A percentile compares a stretch with the other conserved stretches of the same genome.
These are phyloP conservation scores for Dryadula phaetusa DNA, from an alignment of 2,888 invertebrate genomes.

Conservation along the genomic window DNA sequence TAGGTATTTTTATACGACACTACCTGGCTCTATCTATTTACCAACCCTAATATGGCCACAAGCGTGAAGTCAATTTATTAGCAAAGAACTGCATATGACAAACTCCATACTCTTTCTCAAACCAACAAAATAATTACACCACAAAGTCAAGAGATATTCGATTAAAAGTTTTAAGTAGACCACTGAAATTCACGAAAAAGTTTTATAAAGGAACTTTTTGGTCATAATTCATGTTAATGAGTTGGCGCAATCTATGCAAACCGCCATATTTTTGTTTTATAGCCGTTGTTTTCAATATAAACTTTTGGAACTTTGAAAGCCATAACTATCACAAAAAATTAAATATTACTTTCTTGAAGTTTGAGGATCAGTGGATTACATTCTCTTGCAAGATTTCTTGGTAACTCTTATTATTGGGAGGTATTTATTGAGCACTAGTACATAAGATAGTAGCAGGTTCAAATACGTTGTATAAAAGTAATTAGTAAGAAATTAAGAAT, in stretches of 20 bases:
- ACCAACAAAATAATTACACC: not conserved
- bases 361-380: not conserved
- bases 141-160: not conserved
- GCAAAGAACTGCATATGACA: no score
- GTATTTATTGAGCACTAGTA: no score
- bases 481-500: no score
- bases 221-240: conserved; percentile 21
- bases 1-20: no score
- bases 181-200: not conserved
- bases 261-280: conserved; percentile 5
- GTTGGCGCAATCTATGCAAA: conserved; percentile 8
- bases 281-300: conserved; percentile 8
- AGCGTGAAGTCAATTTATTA: no score
- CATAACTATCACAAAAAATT: not conserved
- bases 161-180: conserved; percentile 13
- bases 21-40: no score
- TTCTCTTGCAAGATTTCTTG: not conserved
- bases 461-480: no score
- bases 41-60: no score
- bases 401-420: no score
- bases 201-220: conserved; percentile 10
- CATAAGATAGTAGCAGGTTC: no score
- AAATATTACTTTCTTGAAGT: not conserved
- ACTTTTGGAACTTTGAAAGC: not conserved
- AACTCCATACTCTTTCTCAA: not conserved